A percentile compares a stretch with the other conserved stretches of the same genome.
phyloP scores from a whole-genome alignment of 2,797 vertebrate genomes.

The Threskiornis aethiopicus region DNA sequence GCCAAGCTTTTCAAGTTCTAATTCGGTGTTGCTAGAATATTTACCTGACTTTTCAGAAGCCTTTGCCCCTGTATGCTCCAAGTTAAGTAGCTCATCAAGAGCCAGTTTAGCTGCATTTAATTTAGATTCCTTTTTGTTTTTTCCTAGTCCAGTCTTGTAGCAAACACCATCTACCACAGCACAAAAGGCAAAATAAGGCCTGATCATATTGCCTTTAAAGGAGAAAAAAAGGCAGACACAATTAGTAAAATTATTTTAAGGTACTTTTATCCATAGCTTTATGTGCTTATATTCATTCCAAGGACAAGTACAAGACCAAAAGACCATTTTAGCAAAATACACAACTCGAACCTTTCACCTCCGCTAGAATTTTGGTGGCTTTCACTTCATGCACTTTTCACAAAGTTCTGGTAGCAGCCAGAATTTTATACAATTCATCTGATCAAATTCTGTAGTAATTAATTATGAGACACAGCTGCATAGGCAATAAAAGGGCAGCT shows the following conservation, averaged over 20 bases:
- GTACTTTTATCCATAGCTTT: background rate
- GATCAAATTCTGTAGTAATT: background rate
- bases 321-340: background rate
- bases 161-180: slow-evolving; percentile 87
- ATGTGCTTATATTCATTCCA: background rate
- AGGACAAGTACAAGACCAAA: background rate
- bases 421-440: background rate
- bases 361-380: rapidly evolving
- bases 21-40: background rate
- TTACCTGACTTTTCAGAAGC: slow-evolving; percentile 76
- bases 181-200: slow-evolving; percentile 92
- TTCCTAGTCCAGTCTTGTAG: slow-evolving; percentile 90
- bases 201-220: slow-evolving; percentile 70
- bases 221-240: background rate
- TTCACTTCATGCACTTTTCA: rapidly evolving
- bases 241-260: background rate
- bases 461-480: background rate
- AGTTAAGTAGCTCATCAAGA: slow-evolving; percentile 83
- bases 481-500: background rate
- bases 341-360: background rate
- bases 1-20: background rate
- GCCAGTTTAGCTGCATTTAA: slow-evolving; percentile 85
- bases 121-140: slow-evolving; percentile 88
- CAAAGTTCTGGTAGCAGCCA: background rate
- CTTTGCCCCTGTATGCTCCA: slow-evolving; percentile 59